Evolutionary conservation across 2,113 vertebrate genomes (phyloP).

Genomic region (Recurvirostra avosetta): DNA sequence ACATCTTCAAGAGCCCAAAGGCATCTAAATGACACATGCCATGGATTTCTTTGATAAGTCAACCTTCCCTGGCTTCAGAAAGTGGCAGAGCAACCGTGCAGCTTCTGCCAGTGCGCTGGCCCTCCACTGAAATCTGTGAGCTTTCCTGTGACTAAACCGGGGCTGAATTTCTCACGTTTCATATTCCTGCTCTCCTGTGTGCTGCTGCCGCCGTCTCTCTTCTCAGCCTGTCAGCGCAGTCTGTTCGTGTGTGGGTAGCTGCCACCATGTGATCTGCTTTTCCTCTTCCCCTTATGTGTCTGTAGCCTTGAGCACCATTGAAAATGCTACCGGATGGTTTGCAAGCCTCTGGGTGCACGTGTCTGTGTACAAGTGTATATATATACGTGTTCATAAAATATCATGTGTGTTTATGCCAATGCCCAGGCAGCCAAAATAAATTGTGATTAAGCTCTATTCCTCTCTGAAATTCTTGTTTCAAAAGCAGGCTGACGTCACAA

Average conservation of each 20-base stretch:
- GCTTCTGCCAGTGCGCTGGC: not conserved
- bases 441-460: not conserved
- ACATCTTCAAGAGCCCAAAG: not conserved
- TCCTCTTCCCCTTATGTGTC: not conserved
- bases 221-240: not conserved
- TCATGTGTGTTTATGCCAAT: rapidly evolving
- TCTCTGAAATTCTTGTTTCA: not conserved
- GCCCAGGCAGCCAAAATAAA: not conserved
- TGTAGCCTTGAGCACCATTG: not conserved
- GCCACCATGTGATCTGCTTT: not conserved
- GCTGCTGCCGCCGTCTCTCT: not conserved
- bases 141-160: not conserved
- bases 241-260: not conserved
- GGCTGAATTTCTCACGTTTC: not conserved
- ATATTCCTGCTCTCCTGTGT: not conserved
- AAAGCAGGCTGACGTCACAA: not conserved
- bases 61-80: not conserved
- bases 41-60: not conserved
- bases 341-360: not conserved
- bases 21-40: not conserved
- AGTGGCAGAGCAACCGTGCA: not conserved
- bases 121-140: not conserved
- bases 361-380: not conserved
- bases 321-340: not conserved
- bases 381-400: not conserved